Evolutionary conservation across 2,888 invertebrate species (phyloP).

Genomic region (Clepsis dumicolana): DNA sequence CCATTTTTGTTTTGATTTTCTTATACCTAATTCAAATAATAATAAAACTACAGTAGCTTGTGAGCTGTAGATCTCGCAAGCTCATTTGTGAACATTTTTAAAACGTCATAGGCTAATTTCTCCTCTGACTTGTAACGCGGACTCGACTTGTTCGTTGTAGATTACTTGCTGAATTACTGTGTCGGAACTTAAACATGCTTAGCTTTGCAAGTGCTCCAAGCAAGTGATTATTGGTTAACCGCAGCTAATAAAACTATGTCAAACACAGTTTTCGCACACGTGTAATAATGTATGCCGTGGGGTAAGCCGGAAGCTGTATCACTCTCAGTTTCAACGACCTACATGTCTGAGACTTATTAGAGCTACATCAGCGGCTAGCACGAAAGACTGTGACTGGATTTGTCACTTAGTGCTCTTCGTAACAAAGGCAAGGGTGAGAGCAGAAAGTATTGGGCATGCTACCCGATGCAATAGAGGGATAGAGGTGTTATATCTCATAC

Average conservation of each 20-base stretch:
- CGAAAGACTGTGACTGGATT: background rate
- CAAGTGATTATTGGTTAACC: background rate
- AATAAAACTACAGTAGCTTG: too few species aligned
- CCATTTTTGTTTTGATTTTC: too few species aligned
- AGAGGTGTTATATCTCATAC: too few species aligned
- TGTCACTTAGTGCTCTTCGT: background rate
- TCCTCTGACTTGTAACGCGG: background rate
- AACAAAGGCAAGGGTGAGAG: too few species aligned
- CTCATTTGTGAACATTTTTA: too few species aligned
- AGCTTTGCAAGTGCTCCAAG: background rate
- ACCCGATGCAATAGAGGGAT: too few species aligned
- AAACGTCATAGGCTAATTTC: too few species aligned
- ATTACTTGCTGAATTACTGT: background rate
- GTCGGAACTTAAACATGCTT: background rate
- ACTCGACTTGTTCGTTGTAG: background rate
- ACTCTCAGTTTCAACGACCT: background rate
- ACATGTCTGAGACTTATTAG: background rate
- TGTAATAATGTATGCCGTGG: background rate
- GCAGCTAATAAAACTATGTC: background rate
- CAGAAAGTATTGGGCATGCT: too few species aligned
- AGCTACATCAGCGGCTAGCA: background rate
- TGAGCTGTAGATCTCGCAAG: too few species aligned
- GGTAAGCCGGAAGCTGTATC: background rate
- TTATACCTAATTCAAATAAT: too few species aligned
- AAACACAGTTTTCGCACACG: background rate